Base-by-base conservation (phyloP, 1,140 invertebrate species). In the Cherax destructor region DNA sequence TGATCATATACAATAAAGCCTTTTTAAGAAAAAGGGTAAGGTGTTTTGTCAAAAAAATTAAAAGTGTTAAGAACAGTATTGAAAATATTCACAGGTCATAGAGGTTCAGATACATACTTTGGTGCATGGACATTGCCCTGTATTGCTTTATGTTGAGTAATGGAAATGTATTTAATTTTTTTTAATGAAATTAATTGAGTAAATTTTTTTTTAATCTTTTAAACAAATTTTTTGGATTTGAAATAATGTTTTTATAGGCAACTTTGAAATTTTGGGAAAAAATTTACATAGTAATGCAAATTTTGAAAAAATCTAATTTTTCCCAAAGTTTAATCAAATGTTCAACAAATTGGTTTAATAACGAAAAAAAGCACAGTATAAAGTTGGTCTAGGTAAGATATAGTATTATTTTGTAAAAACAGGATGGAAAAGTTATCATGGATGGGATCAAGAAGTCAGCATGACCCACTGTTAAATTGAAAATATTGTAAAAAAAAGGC, bases 1-100 rank as follows among this genome's bases (percentile, higher is more conserved):
- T 94, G 96, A 96, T 91, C 97, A 98, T 94, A 96, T 98, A 76
- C 95, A 96, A 6, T 97, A 16, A 95, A 99, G 88, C 97, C 98
- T 3, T 93, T 91, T 91, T 10, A 93, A 92, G 84, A n/a, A 93
- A 88, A 74, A 90, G 92, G 84, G 92, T 93, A 83, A 41, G 72
- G 77, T n/a, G 86, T 92, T 7, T 79, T 93, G 30, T 74, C 90
- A 7, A 92, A 93, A 76, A 89, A 91, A 18, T 88, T 93, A 41
- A 93, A 30, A 30, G 9, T 74, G 5, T 74, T 30, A 9, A 30
- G 3, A 74, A 30, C n/a, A 74, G n/a, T 21, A 74, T 74, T 30
- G 9, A 74, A 30, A 69, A 0, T 69, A 4, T 69, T 18, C 21
- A 21, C 65, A 30, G n/a, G 5, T 21, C 30, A 21, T 30, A 74